Percentiles rank a stretch among this genome's conserved stretches.
phyloP scores from a whole-genome alignment of 2,113 vertebrate species.

The Chaetodon trifascialis region DNA sequence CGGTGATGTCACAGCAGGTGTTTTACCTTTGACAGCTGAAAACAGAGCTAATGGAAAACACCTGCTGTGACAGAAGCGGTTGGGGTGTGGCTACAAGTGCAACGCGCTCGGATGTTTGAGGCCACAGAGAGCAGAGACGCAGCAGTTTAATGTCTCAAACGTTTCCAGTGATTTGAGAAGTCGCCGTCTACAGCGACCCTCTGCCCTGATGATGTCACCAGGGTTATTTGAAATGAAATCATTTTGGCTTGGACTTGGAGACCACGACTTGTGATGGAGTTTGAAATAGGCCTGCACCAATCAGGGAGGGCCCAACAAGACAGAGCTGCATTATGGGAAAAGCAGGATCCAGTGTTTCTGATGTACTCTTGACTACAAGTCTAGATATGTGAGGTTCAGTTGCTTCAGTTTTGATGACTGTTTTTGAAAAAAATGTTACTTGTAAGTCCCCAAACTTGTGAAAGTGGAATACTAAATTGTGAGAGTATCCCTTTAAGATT shows the following conservation, averaged over 20 bases:
- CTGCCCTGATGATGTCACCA: no score
- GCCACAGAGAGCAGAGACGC: not conserved
- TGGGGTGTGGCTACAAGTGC: not conserved
- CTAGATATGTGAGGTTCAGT: not conserved
- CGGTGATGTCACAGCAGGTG: not conserved
- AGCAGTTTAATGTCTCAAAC: not conserved
- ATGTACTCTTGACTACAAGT: not conserved
- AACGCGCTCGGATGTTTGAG: not conserved
- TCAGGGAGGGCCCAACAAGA: not conserved
- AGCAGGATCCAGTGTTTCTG: not conserved
- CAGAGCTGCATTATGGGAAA: not conserved
- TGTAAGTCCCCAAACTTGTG: no score
- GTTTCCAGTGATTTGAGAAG: not conserved
- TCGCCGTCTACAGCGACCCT: no score
- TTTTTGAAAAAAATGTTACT: not conserved
- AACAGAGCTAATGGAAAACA: not conserved
- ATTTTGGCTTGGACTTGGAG: no score
- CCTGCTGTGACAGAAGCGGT: not conserved
- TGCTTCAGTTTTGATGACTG: not conserved
- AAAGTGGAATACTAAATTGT: no score
- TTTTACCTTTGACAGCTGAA: not conserved
- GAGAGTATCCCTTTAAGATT: not conserved
- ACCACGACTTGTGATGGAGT: no score
- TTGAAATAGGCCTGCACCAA: not conserved
- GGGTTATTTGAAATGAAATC: no score